Evolutionary conservation across 2,797 vertebrate genomes (phyloP), one percentile per base, ranked within the genome.

Genomic region (Hyperoplus immaculatus): DNA sequence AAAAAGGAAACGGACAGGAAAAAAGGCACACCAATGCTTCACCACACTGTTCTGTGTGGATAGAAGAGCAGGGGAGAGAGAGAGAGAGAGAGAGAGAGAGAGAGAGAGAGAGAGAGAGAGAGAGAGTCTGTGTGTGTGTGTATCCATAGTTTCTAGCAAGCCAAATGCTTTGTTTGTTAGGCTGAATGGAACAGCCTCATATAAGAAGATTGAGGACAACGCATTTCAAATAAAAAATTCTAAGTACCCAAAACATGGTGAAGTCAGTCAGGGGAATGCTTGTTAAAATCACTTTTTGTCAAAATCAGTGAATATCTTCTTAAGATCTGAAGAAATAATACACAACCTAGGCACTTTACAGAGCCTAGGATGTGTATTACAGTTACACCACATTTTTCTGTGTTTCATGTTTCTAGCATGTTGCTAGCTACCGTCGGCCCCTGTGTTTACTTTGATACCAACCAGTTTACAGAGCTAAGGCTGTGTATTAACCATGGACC

Each of bases 11-110:
- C 83, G 53, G 77, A 72, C 53, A 71, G 64, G 71, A 12, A 21
- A 41, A 69, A 75, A 88, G 80, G 61, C 70, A 81, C 75, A 90
- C 75, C 90, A 86, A 87, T 51, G 73, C 75, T 82, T 89, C 72
- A 78, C n/a, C n/a, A n/a, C n/a, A n/a, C 29, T 71, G 10, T 83
- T 67, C 64, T 82, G 69, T 89, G 80, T 81, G 64, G 81, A 88
- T 68, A 69, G 80, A 88, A 41, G 81, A 69, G 72, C 77, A 51
- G 67, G 64, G 53, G 77, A 18, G 50, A 39, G 67, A 43, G 62
- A 68, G 53, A 84, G 69, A 61, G n/a, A 53, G 38, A 50, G 14
- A 66, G 15, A 72, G 15, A 41, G 47, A 65, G 72, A 59, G 53
- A 59, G 66, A 45, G 49, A 50, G 43, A 51, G 55, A 41, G 66